phyloP scores from a whole-genome alignment of 2,888 invertebrate species.

The Aromia moschata region DNA sequence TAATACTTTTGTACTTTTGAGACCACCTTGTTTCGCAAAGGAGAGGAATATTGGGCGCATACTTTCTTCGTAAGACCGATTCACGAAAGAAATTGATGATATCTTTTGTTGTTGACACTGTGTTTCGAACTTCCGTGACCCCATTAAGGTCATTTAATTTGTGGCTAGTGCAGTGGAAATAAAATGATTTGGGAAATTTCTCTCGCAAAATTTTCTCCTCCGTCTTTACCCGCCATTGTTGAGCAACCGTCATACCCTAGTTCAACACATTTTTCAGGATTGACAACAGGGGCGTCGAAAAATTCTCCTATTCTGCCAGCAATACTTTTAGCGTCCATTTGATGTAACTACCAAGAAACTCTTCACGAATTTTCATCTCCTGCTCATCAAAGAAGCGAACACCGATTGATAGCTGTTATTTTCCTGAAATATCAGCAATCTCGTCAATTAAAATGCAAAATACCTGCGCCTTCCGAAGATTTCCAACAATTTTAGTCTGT shows the following conservation, averaged over 20 bases:
- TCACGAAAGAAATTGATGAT: constrained; percentile 1
- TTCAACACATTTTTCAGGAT: constrained; percentile 43
- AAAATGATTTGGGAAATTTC: constrained; percentile 39
- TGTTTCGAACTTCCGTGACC: neutral
- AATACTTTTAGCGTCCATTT: constrained; percentile 14
- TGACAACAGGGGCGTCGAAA: constrained; percentile 33
- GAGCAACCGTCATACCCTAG: constrained; percentile 48
- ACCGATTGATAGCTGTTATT: constrained; percentile 47
- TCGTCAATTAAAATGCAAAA: constrained; percentile 41
- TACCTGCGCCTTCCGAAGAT: neutral
- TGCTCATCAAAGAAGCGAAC: constrained; percentile 21
- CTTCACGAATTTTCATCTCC: constrained; percentile 15
- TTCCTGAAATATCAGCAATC: constrained; percentile 45
- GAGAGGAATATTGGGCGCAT: constrained; percentile 9
- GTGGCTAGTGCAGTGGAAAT: constrained; percentile 4
- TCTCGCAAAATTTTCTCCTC: constrained; percentile 45
- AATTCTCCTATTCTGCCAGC: constrained; percentile 36
- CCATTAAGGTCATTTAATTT: constrained; percentile 3
- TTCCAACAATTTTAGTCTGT: neutral
- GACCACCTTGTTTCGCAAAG: constrained; percentile 14
- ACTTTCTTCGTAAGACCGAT: constrained; percentile 5
- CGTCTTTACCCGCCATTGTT: constrained; percentile 48
- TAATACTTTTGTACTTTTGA: constrained; percentile 9
- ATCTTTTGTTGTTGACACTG: neutral
- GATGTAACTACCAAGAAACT: constrained; percentile 25